phyloP scores from a whole-genome alignment of 1,140 invertebrate genomes.

The Neotoxoptera formosana region DNA sequence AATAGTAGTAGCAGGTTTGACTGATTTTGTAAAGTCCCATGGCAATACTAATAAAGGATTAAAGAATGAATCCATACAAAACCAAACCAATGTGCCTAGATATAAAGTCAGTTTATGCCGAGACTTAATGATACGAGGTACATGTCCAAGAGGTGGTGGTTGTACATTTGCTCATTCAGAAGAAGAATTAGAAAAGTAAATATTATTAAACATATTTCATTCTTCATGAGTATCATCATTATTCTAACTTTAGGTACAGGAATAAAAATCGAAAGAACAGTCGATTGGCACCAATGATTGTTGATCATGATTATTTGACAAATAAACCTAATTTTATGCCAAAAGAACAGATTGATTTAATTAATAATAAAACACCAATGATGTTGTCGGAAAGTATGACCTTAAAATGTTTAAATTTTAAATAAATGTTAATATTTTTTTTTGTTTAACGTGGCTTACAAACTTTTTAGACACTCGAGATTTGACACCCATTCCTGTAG shows the following conservation, averaged over 20 bases:
- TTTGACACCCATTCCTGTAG: constrained; percentile 24
- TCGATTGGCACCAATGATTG: background rate
- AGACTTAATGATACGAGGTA: constrained; percentile 78
- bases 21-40: constrained; percentile 85
- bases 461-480: constrained; percentile 11
- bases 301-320: constrained; percentile 53
- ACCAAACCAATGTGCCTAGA: constrained; percentile 47
- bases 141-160: constrained; percentile 83
- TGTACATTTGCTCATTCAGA: constrained; percentile 94
- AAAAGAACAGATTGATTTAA: constrained; percentile 53
- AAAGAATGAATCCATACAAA: constrained; percentile 60
- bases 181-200: constrained; percentile 84
- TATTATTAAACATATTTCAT: background rate
- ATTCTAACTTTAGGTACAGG: background rate
- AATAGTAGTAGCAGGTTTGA: constrained; percentile 82
- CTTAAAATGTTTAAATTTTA: background rate
- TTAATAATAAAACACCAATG: constrained; percentile 39
- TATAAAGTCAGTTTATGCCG: constrained; percentile 80
- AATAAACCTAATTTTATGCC: constrained; percentile 39
- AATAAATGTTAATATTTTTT: background rate
- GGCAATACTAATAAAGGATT: constrained; percentile 67
- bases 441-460: background rate
- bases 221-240: background rate
- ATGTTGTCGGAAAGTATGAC: constrained; percentile 34
- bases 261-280: constrained; percentile 16